Percentiles rank a stretch among this genome's conserved stretches.
These are phyloP conservation scores for Sarcophaga bullata DNA, from an alignment of 1,140 invertebrate genomes.

Conservation along the genomic window DNA sequence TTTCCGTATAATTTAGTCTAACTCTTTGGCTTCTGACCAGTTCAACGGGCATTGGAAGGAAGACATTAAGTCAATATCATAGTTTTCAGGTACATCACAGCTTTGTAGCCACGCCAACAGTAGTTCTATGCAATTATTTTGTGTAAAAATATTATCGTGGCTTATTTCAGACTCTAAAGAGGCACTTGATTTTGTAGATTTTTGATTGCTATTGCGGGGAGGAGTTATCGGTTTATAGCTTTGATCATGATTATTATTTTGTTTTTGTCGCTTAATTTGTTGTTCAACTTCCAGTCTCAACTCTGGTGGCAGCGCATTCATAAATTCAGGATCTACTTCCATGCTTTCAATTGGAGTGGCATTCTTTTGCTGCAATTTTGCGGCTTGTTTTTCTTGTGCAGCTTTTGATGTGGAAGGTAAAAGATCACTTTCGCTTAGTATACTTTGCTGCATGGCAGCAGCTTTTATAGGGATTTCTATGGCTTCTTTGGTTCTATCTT, in stretches of 20 bases:
- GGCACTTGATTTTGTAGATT: background rate
- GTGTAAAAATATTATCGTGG: slow-evolving; percentile 43
- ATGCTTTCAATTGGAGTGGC: background rate
- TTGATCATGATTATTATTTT: slow-evolving; percentile 9
- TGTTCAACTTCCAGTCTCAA: slow-evolving; percentile 42
- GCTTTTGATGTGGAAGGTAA: slow-evolving; percentile 54
- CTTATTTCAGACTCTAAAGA: background rate
- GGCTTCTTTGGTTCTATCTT: background rate
- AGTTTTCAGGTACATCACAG: slow-evolving; percentile 55
- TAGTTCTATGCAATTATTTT: slow-evolving; percentile 46
- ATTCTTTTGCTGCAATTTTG: slow-evolving; percentile 30
- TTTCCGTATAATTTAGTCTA: slow-evolving; percentile 50
- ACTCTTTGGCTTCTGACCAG: slow-evolving; percentile 27
- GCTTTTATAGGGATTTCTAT: background rate
- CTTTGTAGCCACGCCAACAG: slow-evolving; percentile 65
- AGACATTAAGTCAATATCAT: slow-evolving; percentile 65
- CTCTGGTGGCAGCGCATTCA: slow-evolving; percentile 40
- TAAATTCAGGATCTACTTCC: slow-evolving; percentile 43
- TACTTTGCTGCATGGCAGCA: background rate
- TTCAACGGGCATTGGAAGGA: slow-evolving; percentile 58
- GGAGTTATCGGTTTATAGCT: slow-evolving; percentile 17
- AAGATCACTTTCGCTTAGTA: slow-evolving; percentile 51
- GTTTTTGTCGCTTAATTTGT: slow-evolving; percentile 30
- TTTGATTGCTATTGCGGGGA: background rate
- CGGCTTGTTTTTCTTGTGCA: slow-evolving; percentile 48